A percentile compares a stretch with the other conserved stretches of the same genome.
phyloP scores from a whole-genome alignment of 2,113 vertebrate genomes.

The Murina feae region DNA sequence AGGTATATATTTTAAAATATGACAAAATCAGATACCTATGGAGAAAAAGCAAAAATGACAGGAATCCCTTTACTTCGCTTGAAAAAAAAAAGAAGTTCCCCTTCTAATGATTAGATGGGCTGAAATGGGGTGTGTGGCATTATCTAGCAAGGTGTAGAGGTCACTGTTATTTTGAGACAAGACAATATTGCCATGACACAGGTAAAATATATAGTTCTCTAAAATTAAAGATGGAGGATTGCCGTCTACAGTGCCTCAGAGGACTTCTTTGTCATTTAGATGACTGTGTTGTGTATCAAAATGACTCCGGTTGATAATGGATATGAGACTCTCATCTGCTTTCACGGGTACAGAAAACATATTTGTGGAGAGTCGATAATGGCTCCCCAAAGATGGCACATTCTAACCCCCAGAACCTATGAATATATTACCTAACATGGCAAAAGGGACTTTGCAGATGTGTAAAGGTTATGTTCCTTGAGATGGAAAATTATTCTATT shows the following conservation, averaged over 20 bases:
- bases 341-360: background rate
- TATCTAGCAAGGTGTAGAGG: slow-evolving; percentile 12
- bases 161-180: background rate
- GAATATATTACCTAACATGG: background rate
- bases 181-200: background rate
- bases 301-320: background rate
- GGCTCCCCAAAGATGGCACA: background rate
- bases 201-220: background rate
- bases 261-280: background rate
- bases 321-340: background rate
- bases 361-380: background rate
- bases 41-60: slow-evolving; percentile 33
- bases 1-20: background rate
- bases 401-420: background rate
- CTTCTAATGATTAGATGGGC: background rate
- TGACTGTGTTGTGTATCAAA: background rate
- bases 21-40: background rate
- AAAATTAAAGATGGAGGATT: background rate
- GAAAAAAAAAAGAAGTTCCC: background rate
- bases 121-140: background rate
- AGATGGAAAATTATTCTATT: background rate
- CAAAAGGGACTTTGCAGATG: slow-evolving; percentile 1
- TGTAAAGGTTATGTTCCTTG: background rate
- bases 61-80: background rate
- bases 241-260: background rate